Evolutionary conservation across 2,888 invertebrate genomes (phyloP), one percentile per base, ranked within the genome.

Genomic region (Lasioglossum pauxillum): DNA sequence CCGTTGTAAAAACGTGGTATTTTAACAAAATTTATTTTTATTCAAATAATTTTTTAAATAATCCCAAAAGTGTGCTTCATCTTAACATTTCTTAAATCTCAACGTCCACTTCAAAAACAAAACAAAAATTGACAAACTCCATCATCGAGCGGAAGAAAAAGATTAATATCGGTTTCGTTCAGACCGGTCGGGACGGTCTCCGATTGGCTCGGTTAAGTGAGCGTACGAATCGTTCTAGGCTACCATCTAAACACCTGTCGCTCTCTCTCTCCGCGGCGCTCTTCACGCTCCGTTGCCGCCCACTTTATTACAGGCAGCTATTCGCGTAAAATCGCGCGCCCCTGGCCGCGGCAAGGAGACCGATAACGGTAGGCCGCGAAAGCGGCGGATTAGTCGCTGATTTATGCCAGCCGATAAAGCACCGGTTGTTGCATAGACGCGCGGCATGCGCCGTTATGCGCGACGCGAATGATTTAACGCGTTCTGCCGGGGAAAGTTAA

Each of bases 341-440:
- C 35, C 41, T 46, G 31, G 49, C 35, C 64, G 44, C 46, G 44
- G 71, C 57, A 75, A 79, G 49, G 41, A 64, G 46, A 74, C 31
- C 75, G 85, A 78, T 76, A 84, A 81, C 72, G 75, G 60, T 75
- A 60, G 76, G 64, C 74, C 53, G 64, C 74, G 78, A 81, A 87
- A 81, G 77, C 78, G 86, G 84, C 84, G 91, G 90, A 90, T 92
- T 92, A 92, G 90, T 87, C 89, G 87, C 72, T 92, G 91, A 92
- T 92, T 92, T 91, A 92, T 90, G 91, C 80, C 86, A 74, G 85
- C 83, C 91, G 92, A 92, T 92, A 92, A 91, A 90, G 85, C 91
- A 84, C 81, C 83, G 82, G 78, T 75, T 60, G 78, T 41, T 38
- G 71, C 67, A 74, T 83, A 75, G 80, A 87, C 82, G 80, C 77